A percentile compares a stretch with the other conserved stretches of the same genome.
Evolutionary conservation across 2,797 vertebrate species (phyloP).

Genomic region (Eulemur mongoz): DNA sequence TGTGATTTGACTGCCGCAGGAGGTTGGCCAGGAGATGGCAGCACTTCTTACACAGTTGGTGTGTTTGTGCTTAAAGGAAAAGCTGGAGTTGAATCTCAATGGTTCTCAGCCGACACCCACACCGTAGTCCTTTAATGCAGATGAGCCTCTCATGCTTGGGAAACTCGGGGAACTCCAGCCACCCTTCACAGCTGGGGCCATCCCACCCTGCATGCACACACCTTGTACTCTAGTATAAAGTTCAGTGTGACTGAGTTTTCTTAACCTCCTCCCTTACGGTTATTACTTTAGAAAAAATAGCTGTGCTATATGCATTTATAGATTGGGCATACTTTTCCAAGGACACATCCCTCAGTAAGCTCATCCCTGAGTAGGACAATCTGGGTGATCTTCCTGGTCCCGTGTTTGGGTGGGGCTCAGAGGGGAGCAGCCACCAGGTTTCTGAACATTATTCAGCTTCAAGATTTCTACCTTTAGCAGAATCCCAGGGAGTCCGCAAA

Average conservation of each 20-base stretch:
- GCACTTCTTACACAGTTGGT: not conserved
- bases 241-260: not conserved
- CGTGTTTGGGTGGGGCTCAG: not conserved
- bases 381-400: not conserved
- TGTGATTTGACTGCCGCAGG: not conserved
- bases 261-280: not conserved
- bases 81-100: not conserved
- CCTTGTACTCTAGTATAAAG: not conserved
- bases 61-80: not conserved
- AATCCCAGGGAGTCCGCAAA: not conserved
- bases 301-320: not conserved
- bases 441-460: not conserved
- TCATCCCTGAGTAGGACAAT: not conserved
- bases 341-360: not conserved
- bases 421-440: not conserved
- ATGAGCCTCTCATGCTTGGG: not conserved
- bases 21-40: constrained; percentile 45
- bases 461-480: not conserved
- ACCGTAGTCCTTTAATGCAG: not conserved
- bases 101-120: not conserved
- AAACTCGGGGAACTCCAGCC: not conserved
- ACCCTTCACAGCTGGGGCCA: not conserved
- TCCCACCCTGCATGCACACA: not conserved
- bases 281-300: not conserved
- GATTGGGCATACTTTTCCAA: not conserved